Evolutionary conservation across 2,113 vertebrate species (phyloP), one percentile per base, ranked within the genome.

Genomic region (Picathartes gymnocephalus): DNA sequence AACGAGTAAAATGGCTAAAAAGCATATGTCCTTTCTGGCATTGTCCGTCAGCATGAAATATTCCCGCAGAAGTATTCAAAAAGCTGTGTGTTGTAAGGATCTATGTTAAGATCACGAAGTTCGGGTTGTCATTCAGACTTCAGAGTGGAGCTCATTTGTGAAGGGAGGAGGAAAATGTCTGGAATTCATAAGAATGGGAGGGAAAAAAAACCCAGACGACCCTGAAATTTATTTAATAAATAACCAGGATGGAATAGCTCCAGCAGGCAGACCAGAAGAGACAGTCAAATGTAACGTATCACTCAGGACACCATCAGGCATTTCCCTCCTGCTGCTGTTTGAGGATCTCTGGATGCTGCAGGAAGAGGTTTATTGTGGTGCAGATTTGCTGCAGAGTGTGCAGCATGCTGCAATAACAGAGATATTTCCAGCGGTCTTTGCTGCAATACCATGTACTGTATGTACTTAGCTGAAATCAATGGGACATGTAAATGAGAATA

Each of bases 391-490:
- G 92, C 91, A 92, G 93, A 74, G 91, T 48, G 74, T 88, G 91
- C 79, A 96, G 92, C 60, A 54, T 90, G 89, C 93, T 97, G 94
- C 94, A 96, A 91, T 87, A 90, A 86, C 83, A 86, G 90, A 81
- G 83, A 89, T 87, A 90, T 90, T 97, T 97, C 92, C 91, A 51
- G 61, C 9, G 39, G 82, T 56, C 94, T 90, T 72, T 12, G 4
- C 92, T 95, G 92, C 90, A 88, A 92, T 92, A 79, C 85, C 73
- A 47, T 95, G 94, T 96, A 96, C 96, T 90, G 83, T 93, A 94
- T 77, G 96, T 74, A 91, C 90, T 95, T 96, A 96, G 95, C 96
- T 97, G 95, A 94, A 96, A 95, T 97, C 93, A 96, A 95, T 96
- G 95, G 95, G 92, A 97, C 97, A 97, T 96, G 96, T 91, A 97